A percentile compares a stretch with the other conserved stretches of the same genome.
These are phyloP conservation scores for Crotalus horridus DNA, from an alignment of 2,113 vertebrate genomes.

Conservation along the genomic window DNA sequence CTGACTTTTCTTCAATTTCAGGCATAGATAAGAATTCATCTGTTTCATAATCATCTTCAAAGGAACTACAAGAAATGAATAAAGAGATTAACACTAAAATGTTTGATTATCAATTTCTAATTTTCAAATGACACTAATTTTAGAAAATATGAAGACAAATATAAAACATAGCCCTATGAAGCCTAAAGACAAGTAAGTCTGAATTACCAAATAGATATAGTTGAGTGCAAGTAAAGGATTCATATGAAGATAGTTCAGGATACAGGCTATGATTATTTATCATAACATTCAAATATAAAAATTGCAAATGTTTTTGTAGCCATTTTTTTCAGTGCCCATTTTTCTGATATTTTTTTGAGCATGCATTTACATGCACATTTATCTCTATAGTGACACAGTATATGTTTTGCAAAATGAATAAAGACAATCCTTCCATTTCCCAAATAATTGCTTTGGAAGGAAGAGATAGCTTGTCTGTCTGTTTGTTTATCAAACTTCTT, in stretches of 20 bases:
- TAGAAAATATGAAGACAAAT: background rate
- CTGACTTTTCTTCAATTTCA: constrained; percentile 89
- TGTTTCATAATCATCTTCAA: constrained; percentile 93
- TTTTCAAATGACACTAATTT: background rate
- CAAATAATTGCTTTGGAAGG: background rate
- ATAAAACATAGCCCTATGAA: background rate
- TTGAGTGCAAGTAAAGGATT: background rate
- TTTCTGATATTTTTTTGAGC: background rate
- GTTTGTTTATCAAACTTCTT: background rate
- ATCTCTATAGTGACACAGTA: background rate
- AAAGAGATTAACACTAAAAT: constrained; percentile 39
- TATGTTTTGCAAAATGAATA: background rate
- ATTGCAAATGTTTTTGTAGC: background rate
- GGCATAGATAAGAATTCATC: constrained; percentile 83
- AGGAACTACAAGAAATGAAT: constrained; percentile 80
- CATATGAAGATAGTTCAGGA: background rate
- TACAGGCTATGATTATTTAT: background rate
- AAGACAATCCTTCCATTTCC: background rate
- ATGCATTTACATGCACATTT: background rate
- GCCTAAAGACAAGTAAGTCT: background rate
- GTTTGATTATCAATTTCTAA: background rate
- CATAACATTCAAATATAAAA: background rate
- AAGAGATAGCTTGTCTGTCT: background rate
- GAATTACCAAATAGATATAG: background rate
- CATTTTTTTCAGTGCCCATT: background rate